Evolutionary conservation across 2,888 invertebrate genomes (phyloP).

Genomic region (Drosophila acutilabella): DNA sequence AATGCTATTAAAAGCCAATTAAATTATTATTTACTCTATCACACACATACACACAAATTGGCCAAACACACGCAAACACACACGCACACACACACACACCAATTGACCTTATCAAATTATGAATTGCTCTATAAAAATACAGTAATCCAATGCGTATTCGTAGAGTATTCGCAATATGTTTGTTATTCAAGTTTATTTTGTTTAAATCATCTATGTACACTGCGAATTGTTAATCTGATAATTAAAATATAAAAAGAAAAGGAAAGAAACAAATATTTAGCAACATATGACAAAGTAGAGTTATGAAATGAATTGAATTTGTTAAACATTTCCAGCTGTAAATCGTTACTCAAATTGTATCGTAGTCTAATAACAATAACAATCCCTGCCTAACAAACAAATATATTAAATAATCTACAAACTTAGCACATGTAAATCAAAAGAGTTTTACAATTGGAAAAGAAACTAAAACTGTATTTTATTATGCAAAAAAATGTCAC

Average conservation of each 20-base stretch:
- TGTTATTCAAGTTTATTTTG: slow-evolving; percentile 24
- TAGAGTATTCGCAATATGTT: slow-evolving; percentile 20
- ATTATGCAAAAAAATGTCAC: slow-evolving; percentile 13
- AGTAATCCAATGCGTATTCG: slow-evolving; percentile 16
- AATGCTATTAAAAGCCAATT: slow-evolving; percentile 55
- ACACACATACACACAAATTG: slow-evolving; percentile 9
- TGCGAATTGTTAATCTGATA: slow-evolving; percentile 17
- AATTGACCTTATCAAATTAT: slow-evolving; percentile 31
- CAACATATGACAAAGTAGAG: slow-evolving; percentile 36
- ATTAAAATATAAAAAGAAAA: not conserved
- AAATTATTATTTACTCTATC: slow-evolving; percentile 44
- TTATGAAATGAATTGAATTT: slow-evolving; percentile 26
- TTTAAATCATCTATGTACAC: slow-evolving; percentile 18
- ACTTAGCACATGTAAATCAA: slow-evolving; percentile 14
- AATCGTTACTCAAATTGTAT: slow-evolving; percentile 25
- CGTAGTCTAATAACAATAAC: slow-evolving; percentile 9
- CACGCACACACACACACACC: slow-evolving; percentile 18
- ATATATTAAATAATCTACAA: slow-evolving; percentile 10
- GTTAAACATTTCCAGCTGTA: slow-evolving; percentile 7
- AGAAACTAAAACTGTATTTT: slow-evolving; percentile 21
- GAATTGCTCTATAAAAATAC: slow-evolving; percentile 14
- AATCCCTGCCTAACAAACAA: slow-evolving; percentile 42
- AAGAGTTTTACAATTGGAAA: slow-evolving; percentile 10
- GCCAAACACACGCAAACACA: slow-evolving; percentile 22
- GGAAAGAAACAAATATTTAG: slow-evolving; percentile 10